These are phyloP conservation scores for Erethizon dorsatum DNA, from an alignment of 2,797 vertebrate species.

Conservation along the genomic window DNA sequence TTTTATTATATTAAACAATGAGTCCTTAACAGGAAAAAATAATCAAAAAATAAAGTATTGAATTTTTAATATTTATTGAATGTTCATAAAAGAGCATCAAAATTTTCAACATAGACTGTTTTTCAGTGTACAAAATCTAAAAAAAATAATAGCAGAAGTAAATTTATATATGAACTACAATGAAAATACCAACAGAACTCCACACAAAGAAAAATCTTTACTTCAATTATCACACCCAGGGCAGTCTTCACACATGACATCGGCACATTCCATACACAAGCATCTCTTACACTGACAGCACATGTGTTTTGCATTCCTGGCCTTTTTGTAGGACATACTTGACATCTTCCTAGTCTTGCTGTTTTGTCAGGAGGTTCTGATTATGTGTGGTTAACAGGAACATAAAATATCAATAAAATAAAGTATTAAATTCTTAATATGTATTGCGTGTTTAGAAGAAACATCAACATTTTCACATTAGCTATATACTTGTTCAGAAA, in stretches of 20 bases:
- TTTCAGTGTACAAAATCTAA: neutral
- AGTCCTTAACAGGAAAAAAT: neutral
- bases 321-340: neutral
- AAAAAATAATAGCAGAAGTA: neutral
- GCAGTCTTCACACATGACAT: neutral
- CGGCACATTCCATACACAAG: neutral
- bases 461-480: neutral
- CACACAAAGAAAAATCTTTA: neutral
- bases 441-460: neutral
- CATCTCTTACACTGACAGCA: neutral
- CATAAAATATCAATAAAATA: neutral
- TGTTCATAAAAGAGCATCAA: neutral
- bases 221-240: neutral
- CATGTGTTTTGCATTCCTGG: neutral
- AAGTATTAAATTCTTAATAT: neutral
- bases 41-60: neutral
- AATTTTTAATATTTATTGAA: neutral
- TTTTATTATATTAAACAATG: neutral
- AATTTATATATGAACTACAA: neutral
- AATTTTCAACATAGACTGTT: neutral
- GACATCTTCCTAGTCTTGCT: neutral
- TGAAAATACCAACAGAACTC: neutral
- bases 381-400: neutral
- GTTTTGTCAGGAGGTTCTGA: neutral
- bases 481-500: neutral